Evolutionary conservation across 2,797 vertebrate species (phyloP), one percentile per base, ranked within the genome.

Genomic region (Pipistrellus pipistrellus): DNA sequence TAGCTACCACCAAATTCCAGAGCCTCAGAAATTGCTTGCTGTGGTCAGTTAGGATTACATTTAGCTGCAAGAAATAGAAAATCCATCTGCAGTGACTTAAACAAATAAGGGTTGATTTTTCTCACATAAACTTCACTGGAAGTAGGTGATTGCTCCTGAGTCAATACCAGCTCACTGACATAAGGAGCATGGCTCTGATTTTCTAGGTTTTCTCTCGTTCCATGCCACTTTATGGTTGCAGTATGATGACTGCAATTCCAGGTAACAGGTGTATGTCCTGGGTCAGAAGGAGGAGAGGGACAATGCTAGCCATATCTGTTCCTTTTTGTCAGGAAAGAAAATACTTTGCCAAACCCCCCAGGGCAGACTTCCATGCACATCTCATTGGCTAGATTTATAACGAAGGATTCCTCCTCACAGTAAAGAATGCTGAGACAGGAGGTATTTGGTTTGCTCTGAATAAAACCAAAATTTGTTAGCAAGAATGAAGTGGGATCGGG

Each of bases 391-490:
- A 55, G 44, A 80, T 23, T 59, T n/a, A 23, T 21, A 71, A 25
- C 59, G 35, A 15, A 6, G 1, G 10, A 53, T 18, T 80, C 30
- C 32, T 62, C 59, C 13, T 14, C 73, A 25, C 55, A 72, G 46
- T 55, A 57, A 4, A 38, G 14, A 30, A 44, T 85, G 15, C 64
- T 57, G 20, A 85, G n/a, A 32, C 8, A 10, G 53, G 94, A 72
- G 6, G 12, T 32, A 30, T 68, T 89, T 23, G n/a, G 30, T 92
- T 85, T 88, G n/a, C 59, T 87, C n/a, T 86, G n/a, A 94, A 78
- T 48, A 48, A 48, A 85, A 68, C 64, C 30, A 57, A 4, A 30
- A 46, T 76, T n/a, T 66, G 4, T 90, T 80, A 85, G 44, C 32
- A 80, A 64, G 75, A 15, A 81, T 48, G 12, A 57, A 32, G 38